Conservation (phyloP, 2,113 vertebrate species). For the Meriones unguiculatus region DNA sequence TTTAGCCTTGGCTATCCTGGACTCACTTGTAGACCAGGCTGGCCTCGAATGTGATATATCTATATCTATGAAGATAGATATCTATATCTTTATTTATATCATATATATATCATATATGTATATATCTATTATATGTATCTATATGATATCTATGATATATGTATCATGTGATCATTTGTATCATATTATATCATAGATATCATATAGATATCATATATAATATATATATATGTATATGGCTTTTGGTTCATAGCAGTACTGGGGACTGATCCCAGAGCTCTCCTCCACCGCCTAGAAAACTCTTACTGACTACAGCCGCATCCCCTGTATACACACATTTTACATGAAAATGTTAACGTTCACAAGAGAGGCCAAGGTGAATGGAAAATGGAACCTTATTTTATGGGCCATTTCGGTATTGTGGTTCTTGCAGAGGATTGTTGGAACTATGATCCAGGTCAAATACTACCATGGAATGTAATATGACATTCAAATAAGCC, state of each 20-base stretch:
- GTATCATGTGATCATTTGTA: too few relatives aligned
- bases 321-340: not conserved
- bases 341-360: not conserved
- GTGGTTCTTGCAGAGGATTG: constrained; percentile 22
- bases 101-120: too few relatives aligned
- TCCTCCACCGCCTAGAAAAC: not conserved
- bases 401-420: not conserved
- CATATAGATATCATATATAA: too few relatives aligned
- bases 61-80: too few relatives aligned
- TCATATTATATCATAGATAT: too few relatives aligned
- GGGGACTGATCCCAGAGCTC: not conserved
- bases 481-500: constrained; percentile 15
- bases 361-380: constrained; percentile 14
- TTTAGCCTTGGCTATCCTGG: too few relatives aligned
- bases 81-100: too few relatives aligned
- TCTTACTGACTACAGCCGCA: not conserved
- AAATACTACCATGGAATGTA: constrained; percentile 42
- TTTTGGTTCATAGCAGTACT: not conserved
- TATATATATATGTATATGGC: not conserved
- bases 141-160: too few relatives aligned
- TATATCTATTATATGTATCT: too few relatives aligned
- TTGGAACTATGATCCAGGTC: constrained; percentile 3
- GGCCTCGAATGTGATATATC: too few relatives aligned
- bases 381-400: constrained; percentile 28
- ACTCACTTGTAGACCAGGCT: too few relatives aligned